Evolutionary conservation across 2,797 vertebrate species (phyloP), one percentile per base, ranked within the genome.

Genomic region (Manis javanica): DNA sequence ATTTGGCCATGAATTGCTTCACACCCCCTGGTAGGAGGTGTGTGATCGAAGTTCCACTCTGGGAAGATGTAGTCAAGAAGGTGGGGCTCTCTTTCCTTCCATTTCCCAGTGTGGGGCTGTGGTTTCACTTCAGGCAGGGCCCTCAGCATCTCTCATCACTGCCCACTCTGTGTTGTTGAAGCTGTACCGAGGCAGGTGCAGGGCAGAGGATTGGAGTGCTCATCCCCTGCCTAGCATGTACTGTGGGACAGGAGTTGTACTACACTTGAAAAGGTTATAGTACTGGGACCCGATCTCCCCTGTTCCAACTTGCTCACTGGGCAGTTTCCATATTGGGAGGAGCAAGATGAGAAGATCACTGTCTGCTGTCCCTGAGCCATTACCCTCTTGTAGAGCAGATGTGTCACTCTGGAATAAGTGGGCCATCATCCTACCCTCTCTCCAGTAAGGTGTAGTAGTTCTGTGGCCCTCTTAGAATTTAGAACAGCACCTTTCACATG

Each of bases 91-190:
- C 19, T 84, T 79, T 69, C 68, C 57, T 93, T 51, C 53, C 23
- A 12, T n/a, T 19, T 88, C 55, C 77, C 31, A n/a, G 15, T 46
- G 49, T 63, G 42, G 79, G n/a, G 64, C 68, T 79, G 24, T 34
- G 66, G 53, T 64, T 95, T 95, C 78, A 75, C 68, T 63, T 29
- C 18, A 57, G 78, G n/a, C 81, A 91, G 68, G 59, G 74, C n/a
- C 1, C 7, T 42, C 14, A 66, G 55, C 51, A 79, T 66, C 57
- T 92, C 61, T 72, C 55, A 72, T 55, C 68, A 51, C 42, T 19
- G 19, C 46, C 71, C 89, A 31, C 46, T 49, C 29, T 57, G 49
- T 77, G 57, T 29, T 69, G 74, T 59, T 57, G 51, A 86, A 77
- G 64, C 51, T 59, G 23, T 46, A 63, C 46, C 61, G 49, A 87